Conservation (phyloP, 2,888 invertebrate species). For the Encarsia formosa region DNA sequence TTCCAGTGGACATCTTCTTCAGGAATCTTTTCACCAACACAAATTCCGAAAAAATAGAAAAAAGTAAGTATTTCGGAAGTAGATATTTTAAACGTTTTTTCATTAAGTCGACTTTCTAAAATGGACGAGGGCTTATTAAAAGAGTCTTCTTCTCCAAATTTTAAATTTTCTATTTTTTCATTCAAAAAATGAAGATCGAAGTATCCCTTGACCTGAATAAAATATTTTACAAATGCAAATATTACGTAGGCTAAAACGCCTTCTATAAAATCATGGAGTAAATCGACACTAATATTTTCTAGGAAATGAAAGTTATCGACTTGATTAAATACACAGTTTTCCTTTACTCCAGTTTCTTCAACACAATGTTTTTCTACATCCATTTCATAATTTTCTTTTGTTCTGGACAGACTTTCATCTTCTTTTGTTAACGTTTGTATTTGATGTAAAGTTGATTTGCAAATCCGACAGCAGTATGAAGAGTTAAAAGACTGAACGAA, state of each 20-base stretch:
- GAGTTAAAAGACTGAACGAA: slow-evolving; percentile 27
- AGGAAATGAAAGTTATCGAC: neutral
- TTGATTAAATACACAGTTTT: neutral
- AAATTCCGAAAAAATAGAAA: neutral
- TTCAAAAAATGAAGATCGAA: neutral
- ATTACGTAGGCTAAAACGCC: slow-evolving; percentile 7
- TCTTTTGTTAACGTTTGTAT: slow-evolving; percentile 19
- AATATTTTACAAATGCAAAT: neutral
- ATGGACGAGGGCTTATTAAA: neutral
- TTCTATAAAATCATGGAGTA: slow-evolving; percentile 10
- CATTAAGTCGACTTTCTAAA: neutral
- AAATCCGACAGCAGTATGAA: slow-evolving; percentile 34
- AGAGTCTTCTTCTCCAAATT: neutral
- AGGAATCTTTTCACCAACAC: slow-evolving; percentile 11
- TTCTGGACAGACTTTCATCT: slow-evolving; percentile 27
- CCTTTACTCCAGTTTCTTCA: neutral
- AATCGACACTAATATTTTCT: neutral
- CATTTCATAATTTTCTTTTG: slow-evolving; percentile 27
- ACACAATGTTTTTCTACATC: slow-evolving; percentile 13
- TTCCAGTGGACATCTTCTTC: slow-evolving; percentile 9
- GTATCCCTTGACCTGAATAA: neutral
- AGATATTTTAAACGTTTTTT: neutral
- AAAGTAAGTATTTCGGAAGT: neutral
- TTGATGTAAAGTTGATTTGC: slow-evolving; percentile 26
- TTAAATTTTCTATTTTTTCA: neutral